phyloP scores from a whole-genome alignment of 1,140 invertebrate species.

The Leptinotarsa defecta region DNA sequence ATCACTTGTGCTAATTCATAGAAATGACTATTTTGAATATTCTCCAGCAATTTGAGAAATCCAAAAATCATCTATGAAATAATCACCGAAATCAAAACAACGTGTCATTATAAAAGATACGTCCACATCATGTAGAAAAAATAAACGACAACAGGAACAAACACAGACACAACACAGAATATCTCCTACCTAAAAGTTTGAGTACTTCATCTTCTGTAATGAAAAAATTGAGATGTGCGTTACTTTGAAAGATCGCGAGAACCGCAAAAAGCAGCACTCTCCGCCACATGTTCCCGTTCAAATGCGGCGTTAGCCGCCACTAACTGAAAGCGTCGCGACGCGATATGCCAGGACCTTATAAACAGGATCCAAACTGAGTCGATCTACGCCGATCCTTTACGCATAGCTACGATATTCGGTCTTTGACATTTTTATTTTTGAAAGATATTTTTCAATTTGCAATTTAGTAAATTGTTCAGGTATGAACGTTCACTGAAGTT shows the following conservation, averaged over 20 bases:
- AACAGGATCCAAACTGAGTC: slow-evolving; percentile 22
- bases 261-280: slow-evolving; percentile 32
- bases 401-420: slow-evolving; percentile 22
- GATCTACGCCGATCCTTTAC: slow-evolving; percentile 18
- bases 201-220: slow-evolving; percentile 77
- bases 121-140: background rate
- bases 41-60: too few species aligned
- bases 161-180: slow-evolving; percentile 23
- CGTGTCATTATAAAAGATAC: too few species aligned
- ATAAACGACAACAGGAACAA: background rate
- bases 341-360: slow-evolving; percentile 21
- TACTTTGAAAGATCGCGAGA: slow-evolving; percentile 29
- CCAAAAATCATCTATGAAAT: too few species aligned
- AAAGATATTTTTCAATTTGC: background rate
- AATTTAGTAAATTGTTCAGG: background rate
- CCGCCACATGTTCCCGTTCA: slow-evolving; percentile 19
- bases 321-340: slow-evolving; percentile 37
- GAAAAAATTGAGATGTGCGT: slow-evolving; percentile 73
- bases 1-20: too few species aligned
- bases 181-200: slow-evolving; percentile 70
- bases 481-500: background rate
- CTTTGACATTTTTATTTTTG: background rate
- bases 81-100: too few species aligned
- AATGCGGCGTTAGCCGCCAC: slow-evolving; percentile 43
- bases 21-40: too few species aligned